Conservation (phyloP, 1,140 invertebrate species). For the Rhynchophorus ferrugineus region DNA sequence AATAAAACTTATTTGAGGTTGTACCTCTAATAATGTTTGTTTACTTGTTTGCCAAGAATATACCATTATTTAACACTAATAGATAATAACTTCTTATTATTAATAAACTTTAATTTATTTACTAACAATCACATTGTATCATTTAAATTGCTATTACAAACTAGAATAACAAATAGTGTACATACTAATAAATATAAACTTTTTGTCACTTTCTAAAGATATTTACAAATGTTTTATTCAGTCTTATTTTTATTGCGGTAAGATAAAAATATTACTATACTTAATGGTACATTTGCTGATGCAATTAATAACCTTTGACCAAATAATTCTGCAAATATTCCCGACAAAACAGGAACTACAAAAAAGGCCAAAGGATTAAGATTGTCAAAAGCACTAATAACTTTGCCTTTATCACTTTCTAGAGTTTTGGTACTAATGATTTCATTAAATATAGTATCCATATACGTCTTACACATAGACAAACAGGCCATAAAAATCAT, state of each 20-base stretch:
- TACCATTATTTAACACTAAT: too few relatives aligned
- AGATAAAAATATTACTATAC: not conserved
- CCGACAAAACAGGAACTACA: not conserved
- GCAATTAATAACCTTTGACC: not conserved
- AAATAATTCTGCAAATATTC: not conserved
- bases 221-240: too few relatives aligned
- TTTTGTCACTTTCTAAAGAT: too few relatives aligned
- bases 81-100: too few relatives aligned
- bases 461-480: slow-evolving; percentile 10
- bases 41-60: too few relatives aligned
- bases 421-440: slow-evolving; percentile 5
- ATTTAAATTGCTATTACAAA: too few relatives aligned
- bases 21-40: too few relatives aligned
- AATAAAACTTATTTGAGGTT: too few relatives aligned
- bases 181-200: too few relatives aligned
- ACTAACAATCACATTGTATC: too few relatives aligned
- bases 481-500: slow-evolving; percentile 7
- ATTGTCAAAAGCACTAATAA: slow-evolving; percentile 2
- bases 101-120: too few relatives aligned
- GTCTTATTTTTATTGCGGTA: not conserved
- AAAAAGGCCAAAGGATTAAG: not conserved
- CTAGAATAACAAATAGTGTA: too few relatives aligned
- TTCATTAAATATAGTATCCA: slow-evolving; percentile 21
- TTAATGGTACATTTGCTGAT: not conserved
- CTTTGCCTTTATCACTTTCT: not conserved